A percentile compares a stretch with the other conserved stretches of the same genome.
These are phyloP conservation scores for Agrochola litura DNA, from an alignment of 2,888 invertebrate species.

Conservation along the genomic window DNA sequence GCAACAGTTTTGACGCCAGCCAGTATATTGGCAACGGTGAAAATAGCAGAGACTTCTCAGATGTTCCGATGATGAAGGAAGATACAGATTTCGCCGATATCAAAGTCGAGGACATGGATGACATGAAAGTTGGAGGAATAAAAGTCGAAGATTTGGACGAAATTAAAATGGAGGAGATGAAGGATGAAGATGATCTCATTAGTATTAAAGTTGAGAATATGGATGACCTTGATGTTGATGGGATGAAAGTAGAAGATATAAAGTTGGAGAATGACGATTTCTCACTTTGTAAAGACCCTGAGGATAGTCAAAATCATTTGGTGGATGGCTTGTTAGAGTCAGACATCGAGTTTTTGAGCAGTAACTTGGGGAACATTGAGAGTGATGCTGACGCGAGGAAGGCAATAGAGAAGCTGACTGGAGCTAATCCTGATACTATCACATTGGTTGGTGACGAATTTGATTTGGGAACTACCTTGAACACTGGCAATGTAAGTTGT, in stretches of 20 bases:
- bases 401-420: conserved; percentile 88
- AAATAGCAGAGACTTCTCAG: conserved; percentile 82
- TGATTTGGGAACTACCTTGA: conserved; percentile 87
- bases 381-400: conserved; percentile 89
- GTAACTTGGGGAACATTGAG: conserved; percentile 88
- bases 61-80: conserved; percentile 83
- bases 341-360: conserved; percentile 88
- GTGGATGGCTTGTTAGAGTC: conserved; percentile 87
- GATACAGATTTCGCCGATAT: conserved; percentile 86
- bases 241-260: conserved; percentile 86
- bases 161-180: conserved; percentile 85
- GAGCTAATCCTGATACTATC: conserved; percentile 86
- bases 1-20: conserved; percentile 82
- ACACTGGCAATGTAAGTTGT: conserved; percentile 84
- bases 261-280: conserved; percentile 86
- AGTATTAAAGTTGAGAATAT: conserved; percentile 85
- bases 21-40: conserved; percentile 82
- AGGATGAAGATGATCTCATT: conserved; percentile 84
- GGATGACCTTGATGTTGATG: conserved; percentile 82
- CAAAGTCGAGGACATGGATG: conserved; percentile 87
- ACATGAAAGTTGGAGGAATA: conserved; percentile 86
- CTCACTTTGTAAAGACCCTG: conserved; percentile 82
- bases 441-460: conserved; percentile 88
- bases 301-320: conserved; percentile 83
- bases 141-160: conserved; percentile 86